These are phyloP conservation scores for Epizoanthus scotinus DNA, from an alignment of 92 coral and sea anemone species.

Conservation along the genomic window DNA sequence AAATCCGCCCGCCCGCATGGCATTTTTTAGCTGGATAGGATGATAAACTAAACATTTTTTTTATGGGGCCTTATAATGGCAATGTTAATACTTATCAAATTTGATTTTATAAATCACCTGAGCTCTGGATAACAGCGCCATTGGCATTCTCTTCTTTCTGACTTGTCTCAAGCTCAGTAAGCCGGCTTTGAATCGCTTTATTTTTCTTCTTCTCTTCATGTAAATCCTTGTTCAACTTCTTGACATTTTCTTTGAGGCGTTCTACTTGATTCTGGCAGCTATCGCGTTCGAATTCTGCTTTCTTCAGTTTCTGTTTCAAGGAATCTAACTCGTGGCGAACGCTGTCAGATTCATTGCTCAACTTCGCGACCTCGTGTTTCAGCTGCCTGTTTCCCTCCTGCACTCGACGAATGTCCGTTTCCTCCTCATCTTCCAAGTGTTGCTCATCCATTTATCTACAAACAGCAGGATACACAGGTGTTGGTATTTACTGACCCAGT, in stretches of 20 bases:
- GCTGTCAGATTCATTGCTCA: conserved; percentile 56
- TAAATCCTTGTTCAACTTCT: conserved; percentile 74
- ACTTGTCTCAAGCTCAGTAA: conserved; percentile 11
- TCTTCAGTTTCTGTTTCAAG: conserved; percentile 73
- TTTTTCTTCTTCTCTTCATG: conserved; percentile 75
- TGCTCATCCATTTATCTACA: conserved; percentile 50
- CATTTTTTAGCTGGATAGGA: too few species aligned
- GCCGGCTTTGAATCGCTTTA: conserved; percentile 42
- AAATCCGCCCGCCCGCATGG: too few species aligned
- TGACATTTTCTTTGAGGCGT: conserved; percentile 77
- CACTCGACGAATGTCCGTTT: conserved; percentile 14
- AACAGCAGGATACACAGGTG: conserved; percentile 42
- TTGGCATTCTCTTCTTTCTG: too few species aligned
- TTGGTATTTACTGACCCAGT: conserved; percentile 18
- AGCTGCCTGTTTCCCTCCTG: conserved; percentile 20
- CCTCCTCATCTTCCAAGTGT: conserved; percentile 39
- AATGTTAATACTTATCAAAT: too few species aligned
- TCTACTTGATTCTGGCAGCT: conserved; percentile 77
- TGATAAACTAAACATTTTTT: too few species aligned
- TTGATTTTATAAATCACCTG: conserved; percentile 9
- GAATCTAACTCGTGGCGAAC: conserved; percentile 65
- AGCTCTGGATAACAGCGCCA: neutral
- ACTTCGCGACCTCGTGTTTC: conserved; percentile 50
- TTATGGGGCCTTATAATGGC: too few species aligned
- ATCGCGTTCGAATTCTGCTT: conserved; percentile 89